Evolutionary conservation across 2,797 vertebrate genomes (phyloP), one percentile per base, ranked within the genome.

Genomic region (Clarias platycephalus): DNA sequence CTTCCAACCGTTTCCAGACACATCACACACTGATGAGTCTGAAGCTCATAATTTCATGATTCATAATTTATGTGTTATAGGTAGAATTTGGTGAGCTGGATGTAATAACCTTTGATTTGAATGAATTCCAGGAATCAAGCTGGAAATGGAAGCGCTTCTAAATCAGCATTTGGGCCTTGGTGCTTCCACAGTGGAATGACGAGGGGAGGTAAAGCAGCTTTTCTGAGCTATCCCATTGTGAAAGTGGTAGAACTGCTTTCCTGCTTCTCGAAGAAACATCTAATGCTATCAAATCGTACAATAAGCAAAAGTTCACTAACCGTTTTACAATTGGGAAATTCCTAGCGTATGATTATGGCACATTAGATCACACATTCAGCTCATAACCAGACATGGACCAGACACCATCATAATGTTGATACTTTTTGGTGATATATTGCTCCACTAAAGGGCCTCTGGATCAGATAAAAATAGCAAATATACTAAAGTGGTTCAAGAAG

Each of bases 81-180:
- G 67, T 10, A 55, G 40, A 28, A 67, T 70, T 58, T 40, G 15
- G 80, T 4, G 9, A 37, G 80, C 31, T 31, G 37, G 31, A 55
- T 72, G 68, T 60, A 60, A 71, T 62, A 58, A 49, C 18, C 18
- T 3, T n/a, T 55, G 12, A 58, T 72, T 63, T 24, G n/a, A 53
- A 63, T 53, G 18, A 24, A n/a, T 63, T 44, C 37, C 55, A 44
- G 57, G 4, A 74, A 31, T 62, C 49, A 63, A 49, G 16, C 44
- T 12, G 44, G 10, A 49, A 60, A 4, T 18, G 15, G 3, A 13
- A 53, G 60, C 55, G 26, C 71, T 75, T 22, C 20, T 66, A 34
- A 75, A 75, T 64, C 81, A 75, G 60, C 53, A 7, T 15, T 60
- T 31, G 63, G n/a, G 71, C 22, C 28, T 81, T 71, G 67, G 68